These are phyloP conservation scores for Columba guinea DNA, from an alignment of 2,797 vertebrate genomes.

Conservation along the genomic window DNA sequence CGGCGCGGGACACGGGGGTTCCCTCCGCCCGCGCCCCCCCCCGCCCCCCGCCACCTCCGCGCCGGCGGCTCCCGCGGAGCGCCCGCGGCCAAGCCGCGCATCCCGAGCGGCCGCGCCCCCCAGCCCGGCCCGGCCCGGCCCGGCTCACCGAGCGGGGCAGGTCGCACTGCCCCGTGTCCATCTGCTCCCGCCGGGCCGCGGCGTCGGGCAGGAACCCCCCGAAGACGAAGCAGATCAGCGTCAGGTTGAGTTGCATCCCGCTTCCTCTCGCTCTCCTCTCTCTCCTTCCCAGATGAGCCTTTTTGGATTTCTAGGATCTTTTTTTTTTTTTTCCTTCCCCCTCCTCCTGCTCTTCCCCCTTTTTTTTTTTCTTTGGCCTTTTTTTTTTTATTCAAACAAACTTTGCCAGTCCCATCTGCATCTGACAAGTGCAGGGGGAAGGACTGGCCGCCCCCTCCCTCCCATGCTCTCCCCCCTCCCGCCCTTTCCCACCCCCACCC, in stretches of 20 bases:
- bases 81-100: background rate
- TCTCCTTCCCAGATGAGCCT: conserved; percentile 52
- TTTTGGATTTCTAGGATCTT: conserved; percentile 29
- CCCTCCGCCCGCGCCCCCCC: background rate
- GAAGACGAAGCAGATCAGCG: conserved; percentile 82
- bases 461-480: conserved; percentile 23
- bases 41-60: background rate
- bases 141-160: conserved; percentile 37
- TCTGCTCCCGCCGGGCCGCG: conserved; percentile 74
- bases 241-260: conserved; percentile 80
- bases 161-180: conserved; percentile 24
- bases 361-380: background rate
- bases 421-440: conserved; percentile 63
- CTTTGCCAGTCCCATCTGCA: conserved; percentile 53
- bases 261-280: conserved; percentile 62
- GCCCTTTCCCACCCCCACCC: conserved; percentile 25
- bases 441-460: conserved; percentile 28
- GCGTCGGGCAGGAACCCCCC: conserved; percentile 76
- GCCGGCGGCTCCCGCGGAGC: background rate
- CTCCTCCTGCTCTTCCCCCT: background rate
- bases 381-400: conserved; percentile 12
- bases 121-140: background rate
- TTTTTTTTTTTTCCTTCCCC: background rate
- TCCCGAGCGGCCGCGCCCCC: background rate
- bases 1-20: background rate